These are phyloP conservation scores for Eumacrocentrus americanus DNA, from an alignment of 2,888 invertebrate species.

Conservation along the genomic window DNA sequence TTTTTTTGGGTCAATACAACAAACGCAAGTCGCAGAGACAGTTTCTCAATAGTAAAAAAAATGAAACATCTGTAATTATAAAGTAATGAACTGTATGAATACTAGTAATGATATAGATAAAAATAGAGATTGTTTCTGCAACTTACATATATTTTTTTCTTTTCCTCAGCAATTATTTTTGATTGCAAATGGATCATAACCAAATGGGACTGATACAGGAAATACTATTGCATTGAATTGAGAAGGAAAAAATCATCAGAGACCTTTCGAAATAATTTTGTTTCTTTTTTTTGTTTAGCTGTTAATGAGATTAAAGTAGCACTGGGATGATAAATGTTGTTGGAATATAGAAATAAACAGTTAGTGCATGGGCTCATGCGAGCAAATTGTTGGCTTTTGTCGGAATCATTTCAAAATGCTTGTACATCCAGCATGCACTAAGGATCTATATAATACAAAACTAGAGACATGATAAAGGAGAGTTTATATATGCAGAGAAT, in stretches of 20 bases:
- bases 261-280: slow-evolving; percentile 6
- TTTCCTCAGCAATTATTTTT: background rate
- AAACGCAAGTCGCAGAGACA: slow-evolving; percentile 50
- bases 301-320: slow-evolving; percentile 27
- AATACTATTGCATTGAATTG: background rate
- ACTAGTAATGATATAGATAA: background rate
- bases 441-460: slow-evolving; percentile 45
- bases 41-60: slow-evolving; percentile 8
- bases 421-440: slow-evolving; percentile 59
- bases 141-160: slow-evolving; percentile 35
- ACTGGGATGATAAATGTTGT: slow-evolving; percentile 25
- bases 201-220: background rate
- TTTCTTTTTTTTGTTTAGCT: slow-evolving; percentile 10
- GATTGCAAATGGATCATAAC: background rate
- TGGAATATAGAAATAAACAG: slow-evolving; percentile 41
- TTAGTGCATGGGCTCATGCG: slow-evolving; percentile 59
- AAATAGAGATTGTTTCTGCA: slow-evolving; percentile 40
- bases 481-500: slow-evolving; percentile 28
- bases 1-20: no score
- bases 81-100: background rate
- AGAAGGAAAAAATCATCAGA: background rate
- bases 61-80: background rate
- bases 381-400: slow-evolving; percentile 41
- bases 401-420: slow-evolving; percentile 47
- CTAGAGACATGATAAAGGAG: slow-evolving; percentile 30